Base-by-base conservation (phyloP, 2,888 invertebrate species). In the Drosophila heteroneura region DNA sequence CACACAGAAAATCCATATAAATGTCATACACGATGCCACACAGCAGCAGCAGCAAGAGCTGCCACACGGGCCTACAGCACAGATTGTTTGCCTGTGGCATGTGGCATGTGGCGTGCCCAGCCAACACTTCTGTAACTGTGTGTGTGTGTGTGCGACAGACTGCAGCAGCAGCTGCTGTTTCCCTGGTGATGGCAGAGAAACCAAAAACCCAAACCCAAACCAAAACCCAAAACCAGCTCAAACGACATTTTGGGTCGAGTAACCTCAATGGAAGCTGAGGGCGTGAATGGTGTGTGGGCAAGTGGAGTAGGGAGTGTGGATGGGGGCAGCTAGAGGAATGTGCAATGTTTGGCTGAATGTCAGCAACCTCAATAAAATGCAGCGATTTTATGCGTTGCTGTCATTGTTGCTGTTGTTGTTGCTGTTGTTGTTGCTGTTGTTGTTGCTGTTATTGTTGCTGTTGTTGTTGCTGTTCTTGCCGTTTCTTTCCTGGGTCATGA, bases 401-500 rank as follows among this genome's bases (percentile, higher is more conserved):
- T 85, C 22, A 22, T 22, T 91, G 88, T 84, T 89, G 85, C 85
- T 90, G 91, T 83, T 22, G 22, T 22, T 91, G 88, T 84, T 90
- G 85, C 86, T 89, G 91, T 86, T 89, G 91, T 86, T 90, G 90
- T 83, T 91, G 88, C 83, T 89, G 85, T 83, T 90, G 91, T 82
- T 22, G 16, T 85, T 91, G 90, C 86, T 89, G 90, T 12, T 41
- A 10, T 6, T 32, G 32, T 32, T 32, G 5, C 85, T 90, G 89
- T 85, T 89, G 89, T 22, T 22, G 87, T 16, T 47, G 37, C 37
- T 37, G 37, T 37, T 37, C 16, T 37, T 91, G 90, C 83, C 90
- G 89, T 89, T 91, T 79, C 91, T 81, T 93, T 92, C 93, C 92
- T 92, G 93, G 93, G 93, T 92, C 93, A 92, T 92, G 93, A 93